Evolutionary conservation across 92 coral and sea anemone species (phyloP).

Genomic region (Phymanthus crucifer): DNA sequence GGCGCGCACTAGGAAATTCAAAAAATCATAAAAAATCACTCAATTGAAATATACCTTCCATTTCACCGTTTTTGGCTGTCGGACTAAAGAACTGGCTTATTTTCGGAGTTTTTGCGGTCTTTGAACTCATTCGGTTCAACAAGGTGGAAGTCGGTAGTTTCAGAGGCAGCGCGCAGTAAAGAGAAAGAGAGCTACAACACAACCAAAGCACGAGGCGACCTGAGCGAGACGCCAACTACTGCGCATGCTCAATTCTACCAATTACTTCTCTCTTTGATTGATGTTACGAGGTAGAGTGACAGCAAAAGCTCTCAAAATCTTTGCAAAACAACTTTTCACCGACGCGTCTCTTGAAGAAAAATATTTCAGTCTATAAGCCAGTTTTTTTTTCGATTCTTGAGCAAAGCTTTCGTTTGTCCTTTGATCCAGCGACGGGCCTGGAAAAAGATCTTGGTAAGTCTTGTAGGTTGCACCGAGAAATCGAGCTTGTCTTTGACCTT

Average conservation of each 20-base stretch:
- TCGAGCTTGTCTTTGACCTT: too few species aligned
- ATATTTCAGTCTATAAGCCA: not conserved
- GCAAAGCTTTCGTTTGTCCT: not conserved
- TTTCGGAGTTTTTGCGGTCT: conserved; percentile 57
- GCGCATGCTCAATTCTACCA: conserved; percentile 71
- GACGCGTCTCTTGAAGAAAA: not conserved
- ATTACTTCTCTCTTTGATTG: conserved; percentile 8
- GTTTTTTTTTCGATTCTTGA: not conserved
- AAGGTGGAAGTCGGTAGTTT: conserved; percentile 40
- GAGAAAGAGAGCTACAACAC: conserved; percentile 36
- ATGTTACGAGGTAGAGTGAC: conserved; percentile 13
- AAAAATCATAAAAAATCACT: conserved; percentile 51
- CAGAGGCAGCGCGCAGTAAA: conserved; percentile 39
- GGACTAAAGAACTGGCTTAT: conserved; percentile 65
- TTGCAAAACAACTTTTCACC: not conserved
- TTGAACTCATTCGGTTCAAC: conserved; percentile 49
- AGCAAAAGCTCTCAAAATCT: not conserved
- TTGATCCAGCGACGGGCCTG: not conserved
- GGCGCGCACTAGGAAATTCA: conserved; percentile 46
- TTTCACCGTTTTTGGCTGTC: conserved; percentile 61
- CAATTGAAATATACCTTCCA: conserved; percentile 77
- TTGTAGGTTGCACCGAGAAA: not conserved
- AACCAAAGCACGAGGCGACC: conserved; percentile 82
- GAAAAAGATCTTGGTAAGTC: not conserved
- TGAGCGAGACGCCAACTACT: conserved; percentile 58